Evolutionary conservation across 1,140 invertebrate genomes (phyloP).

Genomic region (Uloborus diversus): DNA sequence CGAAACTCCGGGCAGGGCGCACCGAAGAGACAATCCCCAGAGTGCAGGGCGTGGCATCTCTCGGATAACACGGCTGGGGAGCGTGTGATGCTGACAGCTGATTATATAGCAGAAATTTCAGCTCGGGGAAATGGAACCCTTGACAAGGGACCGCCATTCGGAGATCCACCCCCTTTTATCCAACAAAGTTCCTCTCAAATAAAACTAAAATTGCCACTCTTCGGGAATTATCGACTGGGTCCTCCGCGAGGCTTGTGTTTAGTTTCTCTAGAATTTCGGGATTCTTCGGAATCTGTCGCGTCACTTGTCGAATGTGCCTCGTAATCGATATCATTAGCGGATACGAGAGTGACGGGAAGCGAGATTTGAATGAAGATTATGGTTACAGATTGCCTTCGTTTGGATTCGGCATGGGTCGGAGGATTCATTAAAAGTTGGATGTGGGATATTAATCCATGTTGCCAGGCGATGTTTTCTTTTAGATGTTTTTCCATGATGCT

Average conservation of each 20-base stretch:
- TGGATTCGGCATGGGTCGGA: constrained; percentile 2
- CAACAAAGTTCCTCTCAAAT: constrained; percentile 1
- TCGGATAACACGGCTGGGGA: constrained; percentile 41
- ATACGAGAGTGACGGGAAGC: constrained; percentile 13
- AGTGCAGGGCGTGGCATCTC: constrained; percentile 33
- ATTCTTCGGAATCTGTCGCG: constrained; percentile 6
- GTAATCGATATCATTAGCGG: constrained; percentile 22
- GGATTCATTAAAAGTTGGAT: too few species aligned
- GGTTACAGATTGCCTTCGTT: constrained; percentile 22
- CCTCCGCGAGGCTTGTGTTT: constrained; percentile 4
- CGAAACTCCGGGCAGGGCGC: too few species aligned
- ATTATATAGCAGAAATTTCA: constrained; percentile 49
- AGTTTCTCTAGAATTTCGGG: constrained; percentile 2
- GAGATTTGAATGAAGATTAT: constrained; percentile 10
- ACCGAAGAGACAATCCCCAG: background rate
- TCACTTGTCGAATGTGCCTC: background rate
- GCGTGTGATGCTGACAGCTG: constrained; percentile 47
- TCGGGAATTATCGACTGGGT: constrained; percentile 18
- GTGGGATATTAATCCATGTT: too few species aligned
- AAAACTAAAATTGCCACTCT: constrained; percentile 34
- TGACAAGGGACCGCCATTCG: constrained; percentile 27
- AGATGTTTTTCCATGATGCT: too few species aligned
- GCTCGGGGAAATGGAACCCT: constrained; percentile 38
- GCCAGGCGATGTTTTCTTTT: too few species aligned
- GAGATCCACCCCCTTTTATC: constrained; percentile 22